Evolutionary conservation across 2,888 invertebrate species (phyloP), one percentile per base, ranked within the genome.

Genomic region (Tricholauxania praeusta): DNA sequence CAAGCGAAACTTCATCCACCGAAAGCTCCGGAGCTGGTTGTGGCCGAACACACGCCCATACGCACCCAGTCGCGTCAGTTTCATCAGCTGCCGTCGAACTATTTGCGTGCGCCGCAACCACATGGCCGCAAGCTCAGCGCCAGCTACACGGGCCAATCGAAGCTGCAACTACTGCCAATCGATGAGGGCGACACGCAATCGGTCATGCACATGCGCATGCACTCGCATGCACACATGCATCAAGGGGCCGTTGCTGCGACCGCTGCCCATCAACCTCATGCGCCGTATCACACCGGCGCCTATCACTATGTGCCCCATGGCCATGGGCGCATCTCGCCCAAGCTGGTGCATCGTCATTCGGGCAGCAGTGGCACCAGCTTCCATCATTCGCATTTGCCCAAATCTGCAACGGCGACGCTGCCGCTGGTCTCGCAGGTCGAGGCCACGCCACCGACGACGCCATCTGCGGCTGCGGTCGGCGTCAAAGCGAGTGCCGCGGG

Each of bases 1-100:
- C 87, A 88, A 80, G 89, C 90, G 82, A 90, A 89, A 87, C 88
- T 85, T 81, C 88, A 87, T 86, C 88, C 89, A 84, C 85, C 85
- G 82, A 84, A 85, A 77, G 84, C 86, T 81, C 76, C 86, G 77
- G 81, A 80, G 47, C 77, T 75, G 5, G 78, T 78, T 57, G 72
- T 77, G 14, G 80, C 82, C 78, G 81, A 83, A 65, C 82, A 82
- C 75, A 86, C 85, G 71, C 86, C 86, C 62, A 84, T 84, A 22
- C 83, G 84, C 72, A 78, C 80, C 72, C 76, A 76, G 67, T 89
- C 89, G 79, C 89, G 90, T 78, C 90, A 90, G 80, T 90, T 89
- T 83, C 90, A 90, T 83, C 90, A 90, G 83, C 88, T 90, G 83
- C 89, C 89, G 75, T 87, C 88, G 64, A 86, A 79, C 78, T 89